These are phyloP conservation scores for Brienomyrus brachyistius DNA, from an alignment of 2,113 vertebrate species.

Conservation along the genomic window DNA sequence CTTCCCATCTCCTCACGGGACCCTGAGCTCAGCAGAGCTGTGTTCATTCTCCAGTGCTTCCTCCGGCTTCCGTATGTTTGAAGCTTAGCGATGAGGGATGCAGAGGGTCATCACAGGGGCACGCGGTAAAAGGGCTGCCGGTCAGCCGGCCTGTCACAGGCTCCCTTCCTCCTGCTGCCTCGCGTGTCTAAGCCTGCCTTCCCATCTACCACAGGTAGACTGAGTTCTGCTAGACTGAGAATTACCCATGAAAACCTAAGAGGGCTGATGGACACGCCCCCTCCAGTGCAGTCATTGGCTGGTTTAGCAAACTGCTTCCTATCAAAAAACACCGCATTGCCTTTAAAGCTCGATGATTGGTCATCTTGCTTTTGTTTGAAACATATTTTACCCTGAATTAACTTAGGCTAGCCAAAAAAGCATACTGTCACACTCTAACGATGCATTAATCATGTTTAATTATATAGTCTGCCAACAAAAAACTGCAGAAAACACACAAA, in stretches of 20 bases:
- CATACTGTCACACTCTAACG: background rate
- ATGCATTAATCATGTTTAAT: background rate
- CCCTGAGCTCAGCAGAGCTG: background rate
- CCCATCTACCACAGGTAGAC: background rate
- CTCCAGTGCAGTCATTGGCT: background rate
- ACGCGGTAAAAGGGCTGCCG: background rate
- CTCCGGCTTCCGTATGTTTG: background rate
- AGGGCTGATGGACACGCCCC: background rate
- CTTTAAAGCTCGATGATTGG: background rate
- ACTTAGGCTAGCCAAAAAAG: background rate
- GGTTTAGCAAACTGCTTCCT: background rate
- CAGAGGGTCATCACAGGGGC: background rate
- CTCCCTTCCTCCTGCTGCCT: background rate
- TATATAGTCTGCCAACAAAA: background rate
- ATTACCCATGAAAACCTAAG: background rate
- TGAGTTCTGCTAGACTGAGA: background rate
- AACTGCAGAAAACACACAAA: background rate
- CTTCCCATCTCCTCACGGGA: background rate
- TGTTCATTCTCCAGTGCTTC: background rate
- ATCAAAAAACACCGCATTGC: background rate
- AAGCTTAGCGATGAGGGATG: background rate
- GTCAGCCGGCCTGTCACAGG: background rate
- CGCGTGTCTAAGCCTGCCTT: background rate
- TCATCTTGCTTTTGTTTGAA: background rate
- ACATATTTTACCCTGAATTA: background rate